Conservation (phyloP, 2,113 vertebrate genomes). For the Benitochromis conjunctus region DNA sequence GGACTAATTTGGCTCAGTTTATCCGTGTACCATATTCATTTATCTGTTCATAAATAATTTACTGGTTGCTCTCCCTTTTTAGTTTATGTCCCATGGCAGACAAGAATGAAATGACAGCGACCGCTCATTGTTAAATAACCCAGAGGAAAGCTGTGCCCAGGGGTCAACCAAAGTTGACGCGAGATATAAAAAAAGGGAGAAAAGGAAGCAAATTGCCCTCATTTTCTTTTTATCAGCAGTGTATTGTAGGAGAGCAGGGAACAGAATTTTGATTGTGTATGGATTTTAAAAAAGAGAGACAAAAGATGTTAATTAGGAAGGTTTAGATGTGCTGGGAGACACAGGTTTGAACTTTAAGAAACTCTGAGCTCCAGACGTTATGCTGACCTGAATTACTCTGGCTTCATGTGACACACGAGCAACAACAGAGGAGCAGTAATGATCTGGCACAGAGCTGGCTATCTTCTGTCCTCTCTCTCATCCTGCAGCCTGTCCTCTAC, state of each 20-base stretch:
- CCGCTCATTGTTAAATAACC: not conserved
- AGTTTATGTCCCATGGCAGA: not conserved
- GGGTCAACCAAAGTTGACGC: not conserved
- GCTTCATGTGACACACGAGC: not conserved
- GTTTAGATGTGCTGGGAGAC: not conserved
- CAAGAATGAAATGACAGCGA: not conserved
- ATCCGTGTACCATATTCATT: slow-evolving; percentile 18
- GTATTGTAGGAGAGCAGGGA: not conserved
- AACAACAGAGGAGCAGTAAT: not conserved
- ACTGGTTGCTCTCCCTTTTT: not conserved
- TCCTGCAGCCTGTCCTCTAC: not conserved
- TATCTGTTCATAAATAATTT: slow-evolving; percentile 1
- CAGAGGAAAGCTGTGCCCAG: not conserved
- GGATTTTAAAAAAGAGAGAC: not conserved
- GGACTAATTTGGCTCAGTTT: slow-evolving; percentile 24
- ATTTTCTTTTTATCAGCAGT: not conserved
- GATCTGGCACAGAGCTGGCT: not conserved
- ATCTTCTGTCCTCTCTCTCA: not conserved
- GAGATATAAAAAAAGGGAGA: not conserved
- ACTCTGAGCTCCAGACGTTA: not conserved
- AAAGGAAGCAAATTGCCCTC: not conserved
- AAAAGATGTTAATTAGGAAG: not conserved
- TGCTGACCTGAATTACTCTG: not conserved
- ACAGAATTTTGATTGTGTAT: not conserved
- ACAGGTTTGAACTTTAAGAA: not conserved